These are phyloP conservation scores for Tadarida brasiliensis DNA, from an alignment of 2,797 vertebrate genomes.

Conservation along the genomic window DNA sequence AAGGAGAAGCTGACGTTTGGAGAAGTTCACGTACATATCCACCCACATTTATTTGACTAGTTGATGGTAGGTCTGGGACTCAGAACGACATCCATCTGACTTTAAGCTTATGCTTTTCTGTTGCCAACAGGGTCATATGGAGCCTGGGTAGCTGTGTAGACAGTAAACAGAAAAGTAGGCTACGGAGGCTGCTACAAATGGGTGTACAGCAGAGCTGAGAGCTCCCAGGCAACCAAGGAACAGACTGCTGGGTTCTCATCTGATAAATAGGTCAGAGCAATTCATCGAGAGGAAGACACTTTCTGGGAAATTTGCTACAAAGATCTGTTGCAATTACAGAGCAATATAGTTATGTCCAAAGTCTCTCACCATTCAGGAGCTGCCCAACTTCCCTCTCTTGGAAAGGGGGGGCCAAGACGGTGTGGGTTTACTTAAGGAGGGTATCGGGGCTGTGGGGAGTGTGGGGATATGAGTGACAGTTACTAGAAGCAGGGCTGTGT, in stretches of 20 bases:
- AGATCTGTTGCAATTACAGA: neutral
- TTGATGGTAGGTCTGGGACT: too few species aligned
- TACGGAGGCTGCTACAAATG: neutral
- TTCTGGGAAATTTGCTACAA: conserved; percentile 3
- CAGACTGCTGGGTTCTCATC: neutral
- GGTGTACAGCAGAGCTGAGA: neutral
- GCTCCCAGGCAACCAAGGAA: neutral
- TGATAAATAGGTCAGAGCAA: neutral
- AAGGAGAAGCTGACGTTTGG: neutral
- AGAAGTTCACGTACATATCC: neutral
- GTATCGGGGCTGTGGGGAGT: neutral
- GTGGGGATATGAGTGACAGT: neutral
- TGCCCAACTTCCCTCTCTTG: neutral
- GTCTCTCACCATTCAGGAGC: neutral
- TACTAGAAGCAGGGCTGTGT: neutral
- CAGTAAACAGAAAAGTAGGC: neutral
- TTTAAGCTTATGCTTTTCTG: neutral
- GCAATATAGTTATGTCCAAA: neutral
- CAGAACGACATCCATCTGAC: neutral
- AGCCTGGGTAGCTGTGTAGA: neutral
- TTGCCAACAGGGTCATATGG: neutral
- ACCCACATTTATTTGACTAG: neutral
- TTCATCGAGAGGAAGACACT: conserved; percentile 9
- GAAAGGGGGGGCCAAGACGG: neutral
- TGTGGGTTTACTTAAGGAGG: neutral